A percentile compares a stretch with the other conserved stretches of the same genome.
Evolutionary conservation across 37 sponge, comb jelly and placozoan genomes (phyloP).

Genomic region (Cliona cf. orientalis): DNA sequence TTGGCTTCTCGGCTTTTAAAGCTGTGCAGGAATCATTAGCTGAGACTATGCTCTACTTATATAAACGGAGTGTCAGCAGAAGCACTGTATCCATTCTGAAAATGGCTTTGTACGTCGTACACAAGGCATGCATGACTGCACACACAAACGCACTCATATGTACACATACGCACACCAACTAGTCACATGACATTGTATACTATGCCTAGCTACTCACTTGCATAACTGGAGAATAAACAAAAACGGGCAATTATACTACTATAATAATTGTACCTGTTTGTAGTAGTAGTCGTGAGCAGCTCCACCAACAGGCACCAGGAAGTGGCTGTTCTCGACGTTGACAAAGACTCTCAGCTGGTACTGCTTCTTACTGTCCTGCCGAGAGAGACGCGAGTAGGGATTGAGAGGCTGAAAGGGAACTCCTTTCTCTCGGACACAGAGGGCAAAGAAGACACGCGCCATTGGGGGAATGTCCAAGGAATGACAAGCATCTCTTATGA

Average conservation of each 20-base stretch:
- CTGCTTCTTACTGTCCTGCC: neutral
- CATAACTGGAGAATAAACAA: neutral
- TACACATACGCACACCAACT: no score
- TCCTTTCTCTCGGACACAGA: slow-evolving; percentile 44
- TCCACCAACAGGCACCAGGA: slow-evolving; percentile 28
- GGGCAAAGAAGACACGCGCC: slow-evolving; percentile 58
- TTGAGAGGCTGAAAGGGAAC: slow-evolving; percentile 5
- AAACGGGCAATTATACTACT: neutral
- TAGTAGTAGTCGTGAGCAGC: slow-evolving; percentile 43
- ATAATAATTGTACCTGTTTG: slow-evolving; percentile 38
- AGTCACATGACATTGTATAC: no score
- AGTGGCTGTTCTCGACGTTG: slow-evolving; percentile 35
- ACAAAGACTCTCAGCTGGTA: slow-evolving; percentile 65
- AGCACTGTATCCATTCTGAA: no score
- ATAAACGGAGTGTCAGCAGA: no score
- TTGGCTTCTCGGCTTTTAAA: no score
- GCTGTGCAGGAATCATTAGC: no score
- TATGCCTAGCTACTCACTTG: no score
- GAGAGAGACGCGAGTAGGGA: slow-evolving; percentile 31
- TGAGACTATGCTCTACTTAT: no score
- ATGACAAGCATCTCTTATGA: no score
- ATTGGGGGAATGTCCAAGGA: slow-evolving; percentile 52
- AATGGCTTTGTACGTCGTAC: no score
- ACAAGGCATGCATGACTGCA: no score
- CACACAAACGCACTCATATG: no score